These are phyloP conservation scores for Momotus momota DNA, from an alignment of 2,797 vertebrate genomes.

Conservation along the genomic window DNA sequence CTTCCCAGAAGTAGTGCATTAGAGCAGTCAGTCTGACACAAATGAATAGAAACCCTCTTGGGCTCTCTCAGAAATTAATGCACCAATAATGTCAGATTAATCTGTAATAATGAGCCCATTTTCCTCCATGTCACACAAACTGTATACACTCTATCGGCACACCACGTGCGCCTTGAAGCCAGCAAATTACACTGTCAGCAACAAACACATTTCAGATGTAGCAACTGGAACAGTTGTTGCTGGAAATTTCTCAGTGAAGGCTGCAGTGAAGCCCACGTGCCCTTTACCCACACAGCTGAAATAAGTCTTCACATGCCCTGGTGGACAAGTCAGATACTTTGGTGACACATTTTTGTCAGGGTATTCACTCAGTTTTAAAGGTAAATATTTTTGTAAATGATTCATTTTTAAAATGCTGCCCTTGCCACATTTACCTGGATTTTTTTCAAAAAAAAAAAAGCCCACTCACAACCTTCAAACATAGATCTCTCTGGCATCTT, in stretches of 20 bases:
- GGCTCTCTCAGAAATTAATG: constrained; percentile 6
- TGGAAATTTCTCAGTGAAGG: neutral
- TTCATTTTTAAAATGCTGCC: neutral
- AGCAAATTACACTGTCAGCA: constrained; percentile 17
- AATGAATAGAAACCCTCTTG: neutral
- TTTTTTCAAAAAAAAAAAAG: neutral
- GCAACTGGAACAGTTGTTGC: neutral
- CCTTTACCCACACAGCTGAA: neutral
- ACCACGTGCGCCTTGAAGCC: neutral
- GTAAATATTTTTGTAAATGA: neutral
- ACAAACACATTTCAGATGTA: constrained; percentile 29
- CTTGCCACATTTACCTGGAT: neutral
- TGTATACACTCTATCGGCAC: neutral
- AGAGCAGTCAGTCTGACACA: neutral
- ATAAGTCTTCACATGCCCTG: neutral
- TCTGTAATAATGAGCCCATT: neutral
- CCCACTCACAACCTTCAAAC: neutral
- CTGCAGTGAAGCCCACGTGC: neutral
- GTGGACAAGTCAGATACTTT: neutral
- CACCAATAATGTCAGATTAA: neutral
- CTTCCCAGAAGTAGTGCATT: neutral
- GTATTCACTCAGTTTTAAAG: neutral
- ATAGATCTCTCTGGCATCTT: neutral
- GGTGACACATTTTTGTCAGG: neutral
- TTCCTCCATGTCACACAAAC: neutral